phyloP scores from a whole-genome alignment of 1,140 invertebrate genomes.

The Ruditapes philippinarum region DNA sequence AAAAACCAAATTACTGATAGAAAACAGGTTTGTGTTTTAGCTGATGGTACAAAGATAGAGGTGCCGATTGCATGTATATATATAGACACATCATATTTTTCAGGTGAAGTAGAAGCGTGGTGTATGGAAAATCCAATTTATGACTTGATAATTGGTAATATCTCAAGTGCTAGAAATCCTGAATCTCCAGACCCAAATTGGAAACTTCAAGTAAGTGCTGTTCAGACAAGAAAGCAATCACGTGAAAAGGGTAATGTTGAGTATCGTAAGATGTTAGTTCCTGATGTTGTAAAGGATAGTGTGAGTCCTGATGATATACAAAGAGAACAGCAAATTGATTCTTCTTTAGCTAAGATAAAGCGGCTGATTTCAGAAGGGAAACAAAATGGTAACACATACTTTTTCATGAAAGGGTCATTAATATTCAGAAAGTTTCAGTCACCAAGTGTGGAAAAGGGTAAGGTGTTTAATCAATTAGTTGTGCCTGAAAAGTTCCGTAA shows the following conservation, averaged over 20 bases:
- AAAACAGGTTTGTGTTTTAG: slow-evolving; percentile 51
- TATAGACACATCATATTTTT: slow-evolving; percentile 64
- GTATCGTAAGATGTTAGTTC: not conserved
- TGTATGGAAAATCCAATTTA: slow-evolving; percentile 69
- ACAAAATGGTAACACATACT: not conserved
- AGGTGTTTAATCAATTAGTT: not conserved
- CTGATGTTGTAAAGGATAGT: not conserved
- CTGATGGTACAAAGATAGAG: slow-evolving; percentile 54
- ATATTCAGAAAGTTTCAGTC: slow-evolving; percentile 23
- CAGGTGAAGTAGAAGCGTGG: slow-evolving; percentile 35
- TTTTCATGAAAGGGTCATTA: not conserved
- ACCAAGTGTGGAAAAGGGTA: not conserved
- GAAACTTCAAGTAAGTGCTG: not conserved
- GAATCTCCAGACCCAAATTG: not conserved
- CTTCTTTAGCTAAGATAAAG: not conserved
- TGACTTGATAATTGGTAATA: slow-evolving; percentile 70
- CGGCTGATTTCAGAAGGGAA: not conserved
- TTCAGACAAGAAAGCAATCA: not conserved
- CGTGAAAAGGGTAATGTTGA: not conserved
- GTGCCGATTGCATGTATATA: slow-evolving; percentile 45
- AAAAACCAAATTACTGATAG: slow-evolving; percentile 47
- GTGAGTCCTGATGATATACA: slow-evolving; percentile 8
- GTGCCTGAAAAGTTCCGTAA: not conserved
- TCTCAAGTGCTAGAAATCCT: slow-evolving; percentile 43
- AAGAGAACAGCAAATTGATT: not conserved